A percentile compares a stretch with the other conserved stretches of the same genome.
phyloP scores from a whole-genome alignment of 1,140 invertebrate species.

The Bombus fervidus region DNA sequence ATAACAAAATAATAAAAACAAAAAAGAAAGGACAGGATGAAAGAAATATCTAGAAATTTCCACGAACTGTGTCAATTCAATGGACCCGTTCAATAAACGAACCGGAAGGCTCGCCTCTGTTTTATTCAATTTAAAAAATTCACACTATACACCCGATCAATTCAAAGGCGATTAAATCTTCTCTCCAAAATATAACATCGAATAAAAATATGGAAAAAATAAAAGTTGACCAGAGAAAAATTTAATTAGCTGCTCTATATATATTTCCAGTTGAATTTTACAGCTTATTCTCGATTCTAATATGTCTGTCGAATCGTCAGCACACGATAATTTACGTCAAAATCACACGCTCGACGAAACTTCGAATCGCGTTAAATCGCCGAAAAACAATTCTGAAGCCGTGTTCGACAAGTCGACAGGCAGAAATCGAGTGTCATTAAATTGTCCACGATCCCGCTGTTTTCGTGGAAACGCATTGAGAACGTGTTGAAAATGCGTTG shows the following conservation, averaged over 20 bases:
- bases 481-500: background rate
- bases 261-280: background rate
- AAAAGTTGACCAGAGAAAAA: background rate
- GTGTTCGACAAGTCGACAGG: background rate
- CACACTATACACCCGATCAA: background rate
- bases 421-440: conserved; percentile 31
- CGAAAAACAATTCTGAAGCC: conserved; percentile 36
- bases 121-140: background rate
- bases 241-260: background rate
- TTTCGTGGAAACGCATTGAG: background rate
- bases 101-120: background rate
- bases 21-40: background rate
- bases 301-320: background rate
- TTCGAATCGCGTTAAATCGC: background rate
- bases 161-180: background rate
- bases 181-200: background rate
- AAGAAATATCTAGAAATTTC: background rate
- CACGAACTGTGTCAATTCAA: background rate
- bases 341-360: conserved; percentile 12
- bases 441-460: background rate
- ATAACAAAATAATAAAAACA: background rate
- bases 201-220: background rate
- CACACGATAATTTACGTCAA: conserved; percentile 33
- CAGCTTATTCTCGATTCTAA: background rate
- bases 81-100: background rate